A percentile compares a stretch with the other conserved stretches of the same genome.
phyloP scores from a whole-genome alignment of 2,113 vertebrate species.

The Chaenogobius annularis region DNA sequence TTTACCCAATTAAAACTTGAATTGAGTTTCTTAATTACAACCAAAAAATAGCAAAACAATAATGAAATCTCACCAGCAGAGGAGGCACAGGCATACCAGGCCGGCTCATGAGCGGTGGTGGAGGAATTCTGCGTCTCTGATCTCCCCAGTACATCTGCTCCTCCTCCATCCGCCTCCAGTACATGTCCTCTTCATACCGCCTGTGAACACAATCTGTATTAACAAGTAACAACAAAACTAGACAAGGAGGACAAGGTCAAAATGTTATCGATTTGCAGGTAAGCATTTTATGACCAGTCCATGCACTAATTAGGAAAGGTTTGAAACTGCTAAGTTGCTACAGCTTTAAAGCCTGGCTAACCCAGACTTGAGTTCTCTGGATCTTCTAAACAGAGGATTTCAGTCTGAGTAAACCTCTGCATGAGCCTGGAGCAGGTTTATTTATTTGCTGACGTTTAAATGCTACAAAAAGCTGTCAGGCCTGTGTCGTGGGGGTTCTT shows the following conservation, averaged over 20 bases:
- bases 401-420: too few relatives aligned
- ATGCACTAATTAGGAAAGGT: not conserved
- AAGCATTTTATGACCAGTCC: not conserved
- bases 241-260: not conserved
- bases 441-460: not conserved
- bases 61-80: slow-evolving; percentile 69
- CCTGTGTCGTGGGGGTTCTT: not conserved
- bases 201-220: slow-evolving; percentile 50
- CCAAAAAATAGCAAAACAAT: not conserved
- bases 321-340: too few relatives aligned
- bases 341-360: too few relatives aligned
- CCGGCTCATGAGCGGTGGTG: slow-evolving; percentile 70
- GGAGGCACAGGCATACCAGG: slow-evolving; percentile 69
- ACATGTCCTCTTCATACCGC: slow-evolving; percentile 80
- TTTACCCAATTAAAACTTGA: too few relatives aligned
- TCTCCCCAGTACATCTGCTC: slow-evolving; percentile 77
- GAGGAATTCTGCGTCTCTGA: slow-evolving; percentile 61
- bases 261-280: not conserved
- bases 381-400: too few relatives aligned
- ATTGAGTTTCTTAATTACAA: too few relatives aligned
- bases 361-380: too few relatives aligned
- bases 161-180: slow-evolving; percentile 79
- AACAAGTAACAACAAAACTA: not conserved
- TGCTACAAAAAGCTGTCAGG: not conserved
- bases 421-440: too few relatives aligned